A percentile compares a stretch with the other conserved stretches of the same genome.
Evolutionary conservation across 2,113 vertebrate species (phyloP).

Genomic region (Stegostoma tigrinum): DNA sequence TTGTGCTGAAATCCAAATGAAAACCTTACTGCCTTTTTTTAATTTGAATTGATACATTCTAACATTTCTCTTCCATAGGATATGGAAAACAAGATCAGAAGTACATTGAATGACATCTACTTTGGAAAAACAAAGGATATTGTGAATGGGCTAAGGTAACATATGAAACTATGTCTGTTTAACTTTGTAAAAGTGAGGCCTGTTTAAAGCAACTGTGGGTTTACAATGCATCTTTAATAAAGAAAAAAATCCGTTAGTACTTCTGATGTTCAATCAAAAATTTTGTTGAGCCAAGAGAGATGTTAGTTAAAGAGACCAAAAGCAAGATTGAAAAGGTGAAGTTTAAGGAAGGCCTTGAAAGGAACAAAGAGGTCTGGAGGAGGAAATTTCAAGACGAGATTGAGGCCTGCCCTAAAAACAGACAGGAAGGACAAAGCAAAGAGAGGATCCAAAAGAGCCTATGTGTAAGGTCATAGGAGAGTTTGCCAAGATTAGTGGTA

Average conservation of each 20-base stretch:
- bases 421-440: not conserved
- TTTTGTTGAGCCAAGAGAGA: not conserved
- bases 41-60: not conserved
- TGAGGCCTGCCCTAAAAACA: not conserved
- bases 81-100: slow-evolving; percentile 99
- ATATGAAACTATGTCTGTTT: not conserved
- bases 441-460: not conserved
- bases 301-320: not conserved
- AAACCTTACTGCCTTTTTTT: not conserved
- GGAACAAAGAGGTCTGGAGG: not conserved
- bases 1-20: not conserved
- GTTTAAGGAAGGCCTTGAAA: not conserved
- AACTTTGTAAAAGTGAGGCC: not conserved
- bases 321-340: not conserved
- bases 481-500: not conserved
- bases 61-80: slow-evolving; percentile 61
- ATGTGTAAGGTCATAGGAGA: not conserved
- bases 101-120: slow-evolving; percentile 99
- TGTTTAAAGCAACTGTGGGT: not conserved
- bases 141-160: slow-evolving; percentile 93
- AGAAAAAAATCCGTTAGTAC: not conserved
- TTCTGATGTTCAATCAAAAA: not conserved
- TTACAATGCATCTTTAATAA: not conserved
- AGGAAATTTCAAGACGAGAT: not conserved
- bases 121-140: slow-evolving; percentile 99